phyloP scores from a whole-genome alignment of 2,888 invertebrate genomes.

The Oxystoma pomonae region DNA sequence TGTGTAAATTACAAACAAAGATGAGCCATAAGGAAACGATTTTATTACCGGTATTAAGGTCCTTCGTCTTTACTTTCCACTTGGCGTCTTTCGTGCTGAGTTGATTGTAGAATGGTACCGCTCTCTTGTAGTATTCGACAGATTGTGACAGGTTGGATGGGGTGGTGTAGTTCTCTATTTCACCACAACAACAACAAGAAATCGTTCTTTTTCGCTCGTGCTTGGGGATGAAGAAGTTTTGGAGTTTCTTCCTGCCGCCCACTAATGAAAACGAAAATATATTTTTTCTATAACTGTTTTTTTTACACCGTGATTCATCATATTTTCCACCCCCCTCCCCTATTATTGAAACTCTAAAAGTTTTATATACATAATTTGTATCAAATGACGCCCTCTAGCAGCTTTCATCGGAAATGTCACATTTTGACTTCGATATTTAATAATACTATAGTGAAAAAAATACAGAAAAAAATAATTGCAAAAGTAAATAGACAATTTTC shows the following conservation, averaged over 20 bases:
- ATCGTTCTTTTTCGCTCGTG: constrained; percentile 31
- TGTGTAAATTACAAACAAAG: too few relatives aligned
- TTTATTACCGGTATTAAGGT: constrained; percentile 49
- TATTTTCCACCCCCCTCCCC: too few relatives aligned
- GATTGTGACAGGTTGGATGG: constrained; percentile 12
- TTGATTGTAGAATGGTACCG: constrained; percentile 15
- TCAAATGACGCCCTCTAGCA: too few relatives aligned
- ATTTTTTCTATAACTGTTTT: not conserved
- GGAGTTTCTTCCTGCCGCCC: not conserved
- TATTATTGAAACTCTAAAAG: too few relatives aligned
- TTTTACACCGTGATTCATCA: not conserved
- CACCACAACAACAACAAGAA: constrained; percentile 32
- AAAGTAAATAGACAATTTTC: too few relatives aligned
- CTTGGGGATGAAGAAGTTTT: constrained; percentile 17
- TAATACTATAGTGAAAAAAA: too few relatives aligned
- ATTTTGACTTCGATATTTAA: too few relatives aligned
- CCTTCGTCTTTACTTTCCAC: constrained; percentile 62
- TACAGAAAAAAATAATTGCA: too few relatives aligned
- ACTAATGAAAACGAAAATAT: too few relatives aligned
- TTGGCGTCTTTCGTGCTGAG: constrained; percentile 6
- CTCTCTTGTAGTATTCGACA: constrained; percentile 7
- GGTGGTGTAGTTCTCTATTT: constrained; percentile 9
- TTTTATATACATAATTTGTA: too few relatives aligned
- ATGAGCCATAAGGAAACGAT: too few relatives aligned
- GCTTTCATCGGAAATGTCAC: too few relatives aligned